Conservation (phyloP, 2,888 invertebrate species). For the Artemia sp. region DNA sequence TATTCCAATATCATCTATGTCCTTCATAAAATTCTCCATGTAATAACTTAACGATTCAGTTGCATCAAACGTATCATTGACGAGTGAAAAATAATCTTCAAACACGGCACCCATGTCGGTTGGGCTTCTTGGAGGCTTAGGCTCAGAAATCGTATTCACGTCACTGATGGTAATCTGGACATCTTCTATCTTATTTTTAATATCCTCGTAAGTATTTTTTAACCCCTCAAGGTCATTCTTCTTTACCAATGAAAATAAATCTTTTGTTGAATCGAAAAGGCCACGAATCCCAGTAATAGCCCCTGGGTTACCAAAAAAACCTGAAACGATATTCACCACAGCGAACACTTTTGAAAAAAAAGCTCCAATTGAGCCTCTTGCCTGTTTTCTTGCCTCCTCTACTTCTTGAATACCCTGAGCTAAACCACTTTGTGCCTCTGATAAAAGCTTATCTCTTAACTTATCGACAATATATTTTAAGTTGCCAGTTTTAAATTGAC, state of each 20-base stretch:
- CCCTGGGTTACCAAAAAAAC: background rate
- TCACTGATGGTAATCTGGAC: no score
- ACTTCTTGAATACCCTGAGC: background rate
- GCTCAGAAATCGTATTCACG: no score
- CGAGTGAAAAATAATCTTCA: background rate
- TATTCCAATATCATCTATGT: background rate
- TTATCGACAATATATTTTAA: background rate
- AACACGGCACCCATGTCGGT: background rate
- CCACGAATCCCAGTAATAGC: background rate
- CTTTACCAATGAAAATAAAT: background rate
- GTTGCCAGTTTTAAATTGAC: background rate
- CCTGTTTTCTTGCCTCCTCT: background rate
- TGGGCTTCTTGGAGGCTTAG: background rate
- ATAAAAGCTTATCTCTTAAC: background rate
- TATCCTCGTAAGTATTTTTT: no score
- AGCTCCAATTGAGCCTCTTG: background rate
- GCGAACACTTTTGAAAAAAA: background rate
- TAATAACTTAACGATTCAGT: background rate
- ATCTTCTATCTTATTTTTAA: no score
- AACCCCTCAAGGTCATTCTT: no score
- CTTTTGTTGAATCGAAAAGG: background rate
- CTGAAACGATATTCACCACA: background rate
- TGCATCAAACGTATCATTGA: background rate
- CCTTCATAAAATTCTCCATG: background rate
- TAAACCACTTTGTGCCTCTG: background rate